Base-by-base conservation (phyloP, 2,797 vertebrate genomes). In the Pyrocephalus nanus region DNA sequence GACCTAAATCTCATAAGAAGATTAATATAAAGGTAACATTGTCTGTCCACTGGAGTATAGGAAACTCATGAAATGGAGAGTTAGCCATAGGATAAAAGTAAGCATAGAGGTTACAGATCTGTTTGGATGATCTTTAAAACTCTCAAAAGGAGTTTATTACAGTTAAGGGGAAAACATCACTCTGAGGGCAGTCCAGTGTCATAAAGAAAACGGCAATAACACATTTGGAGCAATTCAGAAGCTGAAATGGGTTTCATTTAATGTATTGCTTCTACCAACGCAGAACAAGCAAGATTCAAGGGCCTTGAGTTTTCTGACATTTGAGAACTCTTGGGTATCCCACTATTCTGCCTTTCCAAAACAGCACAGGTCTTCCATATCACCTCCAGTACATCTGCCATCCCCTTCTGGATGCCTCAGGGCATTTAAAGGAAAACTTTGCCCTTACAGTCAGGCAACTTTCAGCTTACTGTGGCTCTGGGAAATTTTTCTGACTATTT, bases 231-330 rank as follows among this genome's bases (percentile, higher is more conserved):
- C 53, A 92, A 82, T 79, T 87, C 47, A 85, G 48, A 75, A 76
- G 54, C 47, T 91, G 50, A 82, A 93, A 87, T 26, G 47, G 40
- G n/a, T 79, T 82, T 91, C n/a, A 58, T 85, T 89, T 92, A 51
- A 94, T 42, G 85, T 78, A 91, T 87, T 13, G 11, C 34, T 89
- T 38, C 38, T 91, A 72, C 61, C 75, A 87, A 8, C 4, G 23
- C 21, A 69, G 27, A 29, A 91, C 30, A 84, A 86, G 54, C 20
- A 12, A 92, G 74, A 91, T 73, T 70, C 55, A 86, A 54, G 12
- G 58, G 42, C n/a, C 66, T 89, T 13, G 4, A 67, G 55, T 92
- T 91, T 78, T 54, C 34, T 90, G 11, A 54, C 26, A 45, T 6
- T 55, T 51, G 7, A 75, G 42, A 78, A 78, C 23, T 55, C 53